A percentile compares a stretch with the other conserved stretches of the same genome.
Conservation (phyloP, 2,797 vertebrate species). For the Furcifer pardalis region DNA sequence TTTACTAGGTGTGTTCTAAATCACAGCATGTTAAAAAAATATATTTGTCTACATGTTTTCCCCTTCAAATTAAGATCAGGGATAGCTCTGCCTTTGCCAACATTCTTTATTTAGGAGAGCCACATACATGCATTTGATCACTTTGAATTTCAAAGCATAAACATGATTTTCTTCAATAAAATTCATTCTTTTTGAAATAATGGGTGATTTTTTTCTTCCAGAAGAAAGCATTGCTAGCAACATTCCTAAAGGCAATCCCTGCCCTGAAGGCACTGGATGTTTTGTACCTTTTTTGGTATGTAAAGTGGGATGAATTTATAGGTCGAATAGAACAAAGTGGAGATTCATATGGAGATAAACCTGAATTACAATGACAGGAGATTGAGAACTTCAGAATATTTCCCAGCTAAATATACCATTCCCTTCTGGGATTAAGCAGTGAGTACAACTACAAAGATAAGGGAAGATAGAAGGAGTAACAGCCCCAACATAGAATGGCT, state of each 20-base stretch:
- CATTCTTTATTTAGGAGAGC: too few relatives aligned
- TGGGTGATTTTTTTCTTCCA: not conserved
- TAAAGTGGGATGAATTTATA: conserved; percentile 30
- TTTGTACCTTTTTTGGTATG: conserved; percentile 28
- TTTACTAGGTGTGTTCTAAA: too few relatives aligned
- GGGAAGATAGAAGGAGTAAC: conserved; percentile 50
- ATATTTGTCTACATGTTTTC: too few relatives aligned
- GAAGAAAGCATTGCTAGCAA: not conserved
- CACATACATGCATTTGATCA: too few relatives aligned
- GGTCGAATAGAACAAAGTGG: conserved; percentile 38
- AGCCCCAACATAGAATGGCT: conserved; percentile 48
- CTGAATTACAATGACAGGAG: conserved; percentile 39
- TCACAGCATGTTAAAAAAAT: too few relatives aligned
- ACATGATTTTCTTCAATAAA: not conserved
- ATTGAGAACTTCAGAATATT: conserved; percentile 46
- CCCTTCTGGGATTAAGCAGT: conserved; percentile 22
- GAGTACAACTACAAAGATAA: conserved; percentile 17
- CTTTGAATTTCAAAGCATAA: not conserved
- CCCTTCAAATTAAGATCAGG: too few relatives aligned
- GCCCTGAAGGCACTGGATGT: conserved; percentile 31
- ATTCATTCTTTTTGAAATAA: conserved; percentile 8
- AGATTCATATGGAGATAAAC: conserved; percentile 40
- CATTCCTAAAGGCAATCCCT: conserved; percentile 1
- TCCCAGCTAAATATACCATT: conserved; percentile 33
- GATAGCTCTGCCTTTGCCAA: too few relatives aligned